A percentile compares a stretch with the other conserved stretches of the same genome.
phyloP scores from a whole-genome alignment of 2,888 invertebrate species.

The Pheosia tremula region DNA sequence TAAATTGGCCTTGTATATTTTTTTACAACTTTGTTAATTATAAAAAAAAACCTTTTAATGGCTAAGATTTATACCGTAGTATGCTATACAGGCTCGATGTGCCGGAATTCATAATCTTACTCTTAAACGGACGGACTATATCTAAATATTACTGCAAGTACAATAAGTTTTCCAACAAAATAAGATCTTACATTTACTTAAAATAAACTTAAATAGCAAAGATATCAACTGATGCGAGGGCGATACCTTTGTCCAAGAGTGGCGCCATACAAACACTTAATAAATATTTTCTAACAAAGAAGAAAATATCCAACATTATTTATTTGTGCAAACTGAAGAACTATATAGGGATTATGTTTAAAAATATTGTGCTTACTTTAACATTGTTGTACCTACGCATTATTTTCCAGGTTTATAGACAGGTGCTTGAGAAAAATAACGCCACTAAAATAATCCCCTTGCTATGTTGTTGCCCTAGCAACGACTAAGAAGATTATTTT shows the following conservation, averaged over 20 bases:
- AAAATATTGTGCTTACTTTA: not conserved
- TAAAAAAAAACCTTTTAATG: no score
- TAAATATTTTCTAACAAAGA: not conserved
- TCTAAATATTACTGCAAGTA: not conserved
- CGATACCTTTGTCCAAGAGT: not conserved
- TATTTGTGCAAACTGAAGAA: not conserved
- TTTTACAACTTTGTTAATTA: no score
- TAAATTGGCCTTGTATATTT: no score
- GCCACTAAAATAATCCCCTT: no score
- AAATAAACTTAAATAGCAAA: slow-evolving; percentile 1
- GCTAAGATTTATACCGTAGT: no score
- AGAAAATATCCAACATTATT: not conserved
- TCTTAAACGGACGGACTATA: not conserved
- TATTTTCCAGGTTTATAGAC: no score
- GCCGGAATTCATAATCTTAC: no score
- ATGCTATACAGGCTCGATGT: no score
- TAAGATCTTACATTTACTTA: not conserved
- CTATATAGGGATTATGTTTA: not conserved
- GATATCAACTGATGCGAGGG: not conserved
- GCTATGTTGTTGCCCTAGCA: no score
- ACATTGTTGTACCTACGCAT: no score
- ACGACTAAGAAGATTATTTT: no score
- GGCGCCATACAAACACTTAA: not conserved
- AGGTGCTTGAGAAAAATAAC: no score
- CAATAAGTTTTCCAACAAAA: not conserved